Percentiles rank a stretch among this genome's conserved stretches.
phyloP scores from a whole-genome alignment of 2,113 vertebrate genomes.

The Percopsis transmontana region DNA sequence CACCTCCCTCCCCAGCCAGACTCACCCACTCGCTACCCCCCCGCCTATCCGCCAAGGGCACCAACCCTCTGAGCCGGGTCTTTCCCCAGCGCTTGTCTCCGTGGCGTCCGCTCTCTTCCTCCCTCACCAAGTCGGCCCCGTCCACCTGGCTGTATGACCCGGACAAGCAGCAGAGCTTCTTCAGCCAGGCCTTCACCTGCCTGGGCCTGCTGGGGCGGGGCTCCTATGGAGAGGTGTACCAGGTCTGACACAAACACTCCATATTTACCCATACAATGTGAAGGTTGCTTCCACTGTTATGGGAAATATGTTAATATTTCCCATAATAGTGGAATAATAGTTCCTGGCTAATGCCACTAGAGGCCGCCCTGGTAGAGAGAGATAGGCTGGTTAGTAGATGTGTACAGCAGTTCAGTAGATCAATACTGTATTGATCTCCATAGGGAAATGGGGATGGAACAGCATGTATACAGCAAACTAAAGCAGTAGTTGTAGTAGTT shows the following conservation, averaged over 20 bases:
- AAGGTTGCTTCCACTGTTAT: no score
- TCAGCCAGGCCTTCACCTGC: slow-evolving; percentile 85
- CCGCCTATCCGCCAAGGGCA: slow-evolving; percentile 81
- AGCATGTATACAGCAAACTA: no score
- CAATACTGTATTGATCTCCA: no score
- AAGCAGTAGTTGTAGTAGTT: neutral
- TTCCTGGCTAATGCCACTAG: no score
- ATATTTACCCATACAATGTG: no score
- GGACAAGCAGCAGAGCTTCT: slow-evolving; percentile 80
- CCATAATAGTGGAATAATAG: no score
- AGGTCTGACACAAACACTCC: slow-evolving; percentile 74
- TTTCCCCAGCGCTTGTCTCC: slow-evolving; percentile 77
- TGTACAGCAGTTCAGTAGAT: no score
- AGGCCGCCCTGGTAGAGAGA: no score
- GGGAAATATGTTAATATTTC: no score
- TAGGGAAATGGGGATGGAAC: no score
- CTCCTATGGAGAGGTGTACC: slow-evolving; percentile 90
- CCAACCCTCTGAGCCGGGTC: slow-evolving; percentile 78
- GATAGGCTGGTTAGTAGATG: no score
- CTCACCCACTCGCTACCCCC: slow-evolving; percentile 73
- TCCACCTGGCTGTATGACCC: slow-evolving; percentile 79
- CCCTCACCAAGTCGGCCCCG: slow-evolving; percentile 65
- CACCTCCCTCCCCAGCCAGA: slow-evolving; percentile 65
- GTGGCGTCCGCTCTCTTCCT: slow-evolving; percentile 78
- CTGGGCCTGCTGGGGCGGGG: slow-evolving; percentile 84